Base-by-base conservation (phyloP, 1,140 invertebrate species). In the Tribolium madens region DNA sequence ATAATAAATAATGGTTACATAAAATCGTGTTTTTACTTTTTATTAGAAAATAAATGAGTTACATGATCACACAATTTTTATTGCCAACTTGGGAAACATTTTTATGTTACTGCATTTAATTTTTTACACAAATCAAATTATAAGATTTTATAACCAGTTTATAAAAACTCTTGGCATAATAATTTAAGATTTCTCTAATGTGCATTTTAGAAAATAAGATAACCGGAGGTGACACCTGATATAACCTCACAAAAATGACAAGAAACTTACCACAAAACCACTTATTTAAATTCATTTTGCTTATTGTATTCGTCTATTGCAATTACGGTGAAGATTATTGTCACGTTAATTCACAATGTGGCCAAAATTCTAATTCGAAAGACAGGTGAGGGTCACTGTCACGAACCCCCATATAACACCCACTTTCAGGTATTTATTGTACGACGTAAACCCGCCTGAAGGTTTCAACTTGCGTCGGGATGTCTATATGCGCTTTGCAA, bases 391-490 rank as follows among this genome's bases (percentile, higher is more conserved):
- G 21, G 57, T 12, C 31, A 33, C 1, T 57, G 10, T 57, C 17
- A 7, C 21, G 52, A 3, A 18, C 17, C 52, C 14, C 26, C 21
- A 1, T 33, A 6, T 6, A 9, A 18, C 14, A 7, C 12, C 9
- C 4, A 17, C 9, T 73, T 73, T 33, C 75, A 92, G 91, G 79
- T 94, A 92, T 83, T 86, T 98, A 69, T 89, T 98, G 18, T 99
- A 98, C 86, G 95, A 98, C 87, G 93, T 98, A 0, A 99, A 98
- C 87, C 92, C 91, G 13, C 92, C 94, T 1, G 97, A 99, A 90
- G 98, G 98, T 0, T 99, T 99, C 84, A 99, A 99, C 89, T 88
- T 99, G 75, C 88, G 97, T 60, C 88, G 97, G 76, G 98, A 99
- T 89, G 97, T 99, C 6, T 99, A 97, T 81, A 92, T 99, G 87